These are phyloP conservation scores for Idris sp. DNA, from an alignment of 1,140 invertebrate genomes.

Conservation along the genomic window DNA sequence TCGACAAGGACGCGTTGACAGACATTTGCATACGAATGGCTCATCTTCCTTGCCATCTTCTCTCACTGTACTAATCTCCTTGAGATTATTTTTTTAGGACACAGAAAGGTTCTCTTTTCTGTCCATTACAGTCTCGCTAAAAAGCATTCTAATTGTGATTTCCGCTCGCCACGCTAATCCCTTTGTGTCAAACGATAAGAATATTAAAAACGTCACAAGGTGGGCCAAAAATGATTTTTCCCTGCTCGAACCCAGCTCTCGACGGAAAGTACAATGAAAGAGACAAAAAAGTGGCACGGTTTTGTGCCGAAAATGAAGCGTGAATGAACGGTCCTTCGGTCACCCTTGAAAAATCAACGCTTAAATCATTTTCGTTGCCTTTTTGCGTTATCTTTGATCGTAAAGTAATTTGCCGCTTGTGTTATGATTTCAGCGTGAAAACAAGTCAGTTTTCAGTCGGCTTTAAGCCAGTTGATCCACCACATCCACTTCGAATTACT, in stretches of 20 bases:
- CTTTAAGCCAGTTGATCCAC: too few species aligned
- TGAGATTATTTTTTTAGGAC: slow-evolving; percentile 54
- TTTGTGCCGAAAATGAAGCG: slow-evolving; percentile 38
- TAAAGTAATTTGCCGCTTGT: slow-evolving; percentile 53
- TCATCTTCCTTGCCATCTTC: slow-evolving; percentile 30
- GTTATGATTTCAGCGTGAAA: slow-evolving; percentile 41
- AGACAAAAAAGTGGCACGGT: slow-evolving; percentile 40
- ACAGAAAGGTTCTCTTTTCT: slow-evolving; percentile 42
- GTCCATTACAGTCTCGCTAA: slow-evolving; percentile 32
- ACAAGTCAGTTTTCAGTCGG: slow-evolving; percentile 41
- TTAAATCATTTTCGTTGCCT: slow-evolving; percentile 42
- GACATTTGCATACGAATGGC: slow-evolving; percentile 60
- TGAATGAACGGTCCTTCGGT: slow-evolving; percentile 38
- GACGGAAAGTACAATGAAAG: too few species aligned
- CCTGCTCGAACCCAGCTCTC: too few species aligned
- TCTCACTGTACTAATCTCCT: slow-evolving; percentile 58
- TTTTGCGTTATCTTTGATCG: slow-evolving; percentile 49
- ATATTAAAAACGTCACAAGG: slow-evolving; percentile 20
- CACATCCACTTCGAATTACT: slow-evolving; percentile 35
- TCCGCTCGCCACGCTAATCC: slow-evolving; percentile 35
- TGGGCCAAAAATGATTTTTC: slow-evolving; percentile 2
- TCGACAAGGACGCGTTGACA: slow-evolving; percentile 49
- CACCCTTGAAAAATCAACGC: slow-evolving; percentile 31
- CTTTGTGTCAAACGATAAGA: slow-evolving; percentile 3
- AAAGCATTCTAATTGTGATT: slow-evolving; percentile 59